Conservation (phyloP, 2,888 invertebrate species). For the Apamea anceps region DNA sequence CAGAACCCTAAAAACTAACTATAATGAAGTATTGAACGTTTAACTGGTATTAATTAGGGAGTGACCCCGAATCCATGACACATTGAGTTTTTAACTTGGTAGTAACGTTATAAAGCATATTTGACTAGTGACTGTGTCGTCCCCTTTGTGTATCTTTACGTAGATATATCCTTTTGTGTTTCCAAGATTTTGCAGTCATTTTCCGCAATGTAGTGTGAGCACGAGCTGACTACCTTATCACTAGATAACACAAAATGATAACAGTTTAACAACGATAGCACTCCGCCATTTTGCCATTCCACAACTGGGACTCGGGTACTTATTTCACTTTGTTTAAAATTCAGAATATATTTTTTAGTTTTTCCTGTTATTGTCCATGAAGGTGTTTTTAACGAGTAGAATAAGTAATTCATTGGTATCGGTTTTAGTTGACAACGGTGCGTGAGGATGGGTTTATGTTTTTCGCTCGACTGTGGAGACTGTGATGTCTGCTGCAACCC, state of each 20-base stretch:
- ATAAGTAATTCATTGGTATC: conserved; percentile 56
- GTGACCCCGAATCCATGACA: not conserved
- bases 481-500: conserved; percentile 85
- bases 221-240: conserved; percentile 69
- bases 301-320: conserved; percentile 58
- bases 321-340: conserved; percentile 60
- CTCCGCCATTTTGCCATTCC: conserved; percentile 67
- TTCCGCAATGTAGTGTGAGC: conserved; percentile 41
- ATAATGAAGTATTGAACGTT: not conserved
- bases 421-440: conserved; percentile 78
- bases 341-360: conserved; percentile 30
- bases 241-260: conserved; percentile 76
- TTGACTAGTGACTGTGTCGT: conserved; percentile 18
- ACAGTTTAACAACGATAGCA: conserved; percentile 68
- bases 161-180: conserved; percentile 47
- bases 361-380: conserved; percentile 15
- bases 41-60: conserved; percentile 1
- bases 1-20: not conserved
- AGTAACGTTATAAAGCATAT: conserved; percentile 19
- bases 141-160: conserved; percentile 5
- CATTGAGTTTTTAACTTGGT: conserved; percentile 16
- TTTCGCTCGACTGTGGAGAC: conserved; percentile 86
- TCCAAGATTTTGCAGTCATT: conserved; percentile 42
- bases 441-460: conserved; percentile 84
- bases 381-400: conserved; percentile 13